Percentiles rank a stretch among this genome's conserved stretches.
phyloP scores from a whole-genome alignment of 2,113 vertebrate species.

The Burhinus oedicnemus region DNA sequence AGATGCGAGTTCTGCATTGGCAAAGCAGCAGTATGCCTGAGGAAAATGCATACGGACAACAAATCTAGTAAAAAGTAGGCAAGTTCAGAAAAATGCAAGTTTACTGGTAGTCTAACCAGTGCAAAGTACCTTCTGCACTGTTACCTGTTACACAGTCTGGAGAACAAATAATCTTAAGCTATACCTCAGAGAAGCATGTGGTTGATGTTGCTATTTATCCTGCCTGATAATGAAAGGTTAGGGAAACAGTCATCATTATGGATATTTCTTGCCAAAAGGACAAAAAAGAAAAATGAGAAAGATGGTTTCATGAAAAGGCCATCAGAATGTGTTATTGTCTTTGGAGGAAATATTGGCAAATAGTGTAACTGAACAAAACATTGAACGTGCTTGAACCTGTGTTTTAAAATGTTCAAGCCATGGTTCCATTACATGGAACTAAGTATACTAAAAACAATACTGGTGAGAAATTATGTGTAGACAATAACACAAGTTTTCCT shows the following conservation, averaged over 20 bases:
- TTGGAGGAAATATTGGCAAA: constrained; percentile 59
- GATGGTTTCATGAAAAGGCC: constrained; percentile 34
- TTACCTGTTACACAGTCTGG: neutral
- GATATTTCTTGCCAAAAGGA: constrained; percentile 58
- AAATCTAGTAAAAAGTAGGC: neutral
- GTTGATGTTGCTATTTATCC: constrained; percentile 12
- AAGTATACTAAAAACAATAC: constrained; percentile 25
- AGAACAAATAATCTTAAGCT: constrained; percentile 5
- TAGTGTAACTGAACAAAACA: constrained; percentile 32
- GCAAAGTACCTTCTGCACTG: neutral
- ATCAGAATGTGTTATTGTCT: constrained; percentile 29
- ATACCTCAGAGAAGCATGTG: constrained; percentile 51
- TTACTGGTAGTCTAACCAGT: neutral
- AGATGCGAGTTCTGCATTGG: neutral
- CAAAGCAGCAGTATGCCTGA: neutral
- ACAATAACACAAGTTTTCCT: neutral
- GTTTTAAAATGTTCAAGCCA: constrained; percentile 41
- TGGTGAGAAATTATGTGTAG: neutral
- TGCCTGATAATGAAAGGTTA: constrained; percentile 63
- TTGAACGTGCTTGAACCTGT: constrained; percentile 26
- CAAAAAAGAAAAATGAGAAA: constrained; percentile 47
- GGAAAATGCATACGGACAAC: neutral
- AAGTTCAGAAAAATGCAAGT: neutral
- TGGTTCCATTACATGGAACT: constrained; percentile 44
- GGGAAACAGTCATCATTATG: constrained; percentile 46